These are phyloP conservation scores for Sylvia borin DNA, from an alignment of 2,797 vertebrate species.

Conservation along the genomic window DNA sequence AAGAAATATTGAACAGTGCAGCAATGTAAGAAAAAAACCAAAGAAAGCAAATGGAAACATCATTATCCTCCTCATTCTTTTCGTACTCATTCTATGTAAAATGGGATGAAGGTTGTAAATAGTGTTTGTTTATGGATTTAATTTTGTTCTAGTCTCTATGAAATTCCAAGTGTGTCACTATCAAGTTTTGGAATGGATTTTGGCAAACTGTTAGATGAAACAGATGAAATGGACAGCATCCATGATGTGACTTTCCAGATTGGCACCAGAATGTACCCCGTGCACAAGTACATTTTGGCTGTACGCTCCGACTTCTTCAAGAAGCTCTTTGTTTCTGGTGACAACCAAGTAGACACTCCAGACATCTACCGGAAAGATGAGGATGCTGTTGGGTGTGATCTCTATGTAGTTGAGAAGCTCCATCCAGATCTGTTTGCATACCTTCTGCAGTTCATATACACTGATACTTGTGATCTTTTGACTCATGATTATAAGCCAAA, in stretches of 20 bases:
- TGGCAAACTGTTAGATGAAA: slow-evolving; percentile 85
- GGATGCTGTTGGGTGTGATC: slow-evolving; percentile 89
- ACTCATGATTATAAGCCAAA: slow-evolving; percentile 84
- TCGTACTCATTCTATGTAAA: neutral
- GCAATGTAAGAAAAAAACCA: neutral
- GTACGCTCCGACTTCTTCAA: slow-evolving; percentile 90
- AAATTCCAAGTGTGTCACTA: slow-evolving; percentile 89
- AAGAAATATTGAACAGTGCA: neutral
- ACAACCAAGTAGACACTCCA: slow-evolving; percentile 61
- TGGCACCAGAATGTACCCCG: slow-evolving; percentile 85
- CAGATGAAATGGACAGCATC: slow-evolving; percentile 92
- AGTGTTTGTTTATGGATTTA: neutral
- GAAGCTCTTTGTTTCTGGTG: slow-evolving; percentile 81
- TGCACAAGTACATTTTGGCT: slow-evolving; percentile 93
- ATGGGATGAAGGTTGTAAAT: neutral
- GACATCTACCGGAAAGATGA: slow-evolving; percentile 82
- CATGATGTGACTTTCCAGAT: slow-evolving; percentile 95
- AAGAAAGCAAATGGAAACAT: neutral
- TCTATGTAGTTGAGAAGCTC: slow-evolving; percentile 89
- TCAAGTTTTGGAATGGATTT: slow-evolving; percentile 89
- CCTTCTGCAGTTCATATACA: slow-evolving; percentile 91
- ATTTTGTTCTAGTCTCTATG: slow-evolving; percentile 86
- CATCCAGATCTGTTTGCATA: slow-evolving; percentile 87
- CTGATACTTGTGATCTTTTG: slow-evolving; percentile 91
- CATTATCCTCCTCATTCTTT: neutral